Evolutionary conservation across 2,888 invertebrate genomes (phyloP).

Genomic region (Rhyacophila evoluta): DNA sequence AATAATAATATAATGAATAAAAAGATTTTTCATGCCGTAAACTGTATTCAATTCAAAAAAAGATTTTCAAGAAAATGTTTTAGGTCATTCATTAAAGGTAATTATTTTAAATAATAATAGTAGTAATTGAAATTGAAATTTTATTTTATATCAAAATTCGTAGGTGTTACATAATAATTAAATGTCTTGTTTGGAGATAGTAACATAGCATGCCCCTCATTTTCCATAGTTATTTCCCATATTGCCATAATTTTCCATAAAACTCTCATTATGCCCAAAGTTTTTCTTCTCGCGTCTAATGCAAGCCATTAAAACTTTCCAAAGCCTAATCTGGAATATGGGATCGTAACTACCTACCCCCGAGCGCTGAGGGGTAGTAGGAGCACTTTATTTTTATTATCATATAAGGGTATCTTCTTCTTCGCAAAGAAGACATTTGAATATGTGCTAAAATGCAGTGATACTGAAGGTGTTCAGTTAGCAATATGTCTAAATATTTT

Average conservation of each 20-base stretch:
- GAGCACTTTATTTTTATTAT: slow-evolving; percentile 24
- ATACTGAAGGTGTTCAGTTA: neutral
- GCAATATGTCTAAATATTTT: too few species aligned
- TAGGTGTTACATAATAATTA: too few species aligned
- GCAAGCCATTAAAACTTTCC: slow-evolving; percentile 53
- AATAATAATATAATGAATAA: too few species aligned
- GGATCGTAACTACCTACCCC: slow-evolving; percentile 36
- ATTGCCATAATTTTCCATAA: slow-evolving; percentile 38
- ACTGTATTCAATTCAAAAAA: too few species aligned
- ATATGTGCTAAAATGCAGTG: slow-evolving; percentile 15
- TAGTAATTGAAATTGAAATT: too few species aligned
- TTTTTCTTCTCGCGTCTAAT: slow-evolving; percentile 48
- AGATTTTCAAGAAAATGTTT: too few species aligned
- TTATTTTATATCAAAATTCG: too few species aligned
- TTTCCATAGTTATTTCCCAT: neutral
- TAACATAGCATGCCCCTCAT: too few species aligned
- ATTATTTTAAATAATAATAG: too few species aligned
- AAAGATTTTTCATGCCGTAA: too few species aligned
- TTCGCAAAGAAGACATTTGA: slow-evolving; percentile 17
- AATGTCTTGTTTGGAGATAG: too few species aligned
- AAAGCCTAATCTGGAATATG: slow-evolving; percentile 35
- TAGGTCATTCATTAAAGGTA: too few species aligned
- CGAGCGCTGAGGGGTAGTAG: slow-evolving; percentile 3
- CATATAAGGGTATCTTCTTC: slow-evolving; percentile 24
- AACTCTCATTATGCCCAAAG: slow-evolving; percentile 50